Percentiles rank a stretch among this genome's conserved stretches.
Evolutionary conservation across 2,113 vertebrate species (phyloP).

Genomic region (Pituophis catenifer): DNA sequence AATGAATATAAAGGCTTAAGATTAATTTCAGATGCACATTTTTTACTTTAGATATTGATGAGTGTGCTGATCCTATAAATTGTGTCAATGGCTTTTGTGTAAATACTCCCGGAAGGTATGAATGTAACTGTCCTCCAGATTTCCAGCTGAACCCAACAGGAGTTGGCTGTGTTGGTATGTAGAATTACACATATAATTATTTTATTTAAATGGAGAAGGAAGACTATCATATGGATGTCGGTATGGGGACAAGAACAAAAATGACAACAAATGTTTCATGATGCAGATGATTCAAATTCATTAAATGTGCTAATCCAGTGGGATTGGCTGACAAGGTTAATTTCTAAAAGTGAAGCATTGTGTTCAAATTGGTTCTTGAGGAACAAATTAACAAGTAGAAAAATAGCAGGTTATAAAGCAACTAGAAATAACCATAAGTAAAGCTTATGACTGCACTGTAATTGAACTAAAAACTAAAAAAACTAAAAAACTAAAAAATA

Average conservation of each 20-base stretch:
- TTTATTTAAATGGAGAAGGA: background rate
- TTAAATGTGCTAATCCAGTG: background rate
- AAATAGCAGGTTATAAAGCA: background rate
- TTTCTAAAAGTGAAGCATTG: background rate
- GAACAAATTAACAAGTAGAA: background rate
- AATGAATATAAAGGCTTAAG: background rate
- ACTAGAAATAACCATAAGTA: background rate
- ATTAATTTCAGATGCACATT: background rate
- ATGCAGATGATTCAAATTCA: background rate
- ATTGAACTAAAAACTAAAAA: background rate
- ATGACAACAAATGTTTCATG: background rate
- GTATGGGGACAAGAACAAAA: background rate
- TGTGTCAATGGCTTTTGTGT: slow-evolving; percentile 84
- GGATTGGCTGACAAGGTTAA: background rate
- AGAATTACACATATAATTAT: background rate
- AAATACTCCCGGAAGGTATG: slow-evolving; percentile 81
- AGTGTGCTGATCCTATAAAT: slow-evolving; percentile 83
- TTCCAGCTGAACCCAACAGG: slow-evolving; percentile 84
- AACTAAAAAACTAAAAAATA: background rate
- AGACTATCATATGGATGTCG: background rate
- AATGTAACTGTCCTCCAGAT: slow-evolving; percentile 82
- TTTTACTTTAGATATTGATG: slow-evolving; percentile 75
- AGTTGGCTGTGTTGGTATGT: slow-evolving; percentile 84
- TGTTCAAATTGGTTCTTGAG: background rate
- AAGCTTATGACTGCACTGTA: background rate